Evolutionary conservation across 2,888 invertebrate genomes (phyloP), one percentile per base, ranked within the genome.

Genomic region (Papilio demoleus): DNA sequence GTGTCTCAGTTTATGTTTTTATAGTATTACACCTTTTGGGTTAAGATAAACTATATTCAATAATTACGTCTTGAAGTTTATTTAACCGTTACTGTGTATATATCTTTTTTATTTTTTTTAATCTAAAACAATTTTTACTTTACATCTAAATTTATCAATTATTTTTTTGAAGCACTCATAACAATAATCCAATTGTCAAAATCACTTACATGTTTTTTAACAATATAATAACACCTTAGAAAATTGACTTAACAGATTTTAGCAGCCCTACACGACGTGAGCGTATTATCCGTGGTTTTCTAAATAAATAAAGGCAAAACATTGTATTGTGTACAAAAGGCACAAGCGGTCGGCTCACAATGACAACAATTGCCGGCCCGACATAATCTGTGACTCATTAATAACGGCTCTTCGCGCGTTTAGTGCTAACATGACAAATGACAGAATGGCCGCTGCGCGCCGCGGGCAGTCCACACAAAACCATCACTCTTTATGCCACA

Each of bases 391-490:
- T 80, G 79, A 79, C 82, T 87, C 90, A 91, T 91, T 91, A 92
- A 91, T 90, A 90, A 90, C 81, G 80, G 82, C 84, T 85, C 88
- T 90, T 90, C 88, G 88, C 90, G 88, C 88, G 85, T 88, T 86
- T 85, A 85, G 90, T 88, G 91, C 88, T 89, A 92, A 91, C 89
- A 90, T 91, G 91, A 92, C 92, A 90, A 91, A 91, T 88, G 92
- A 85, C 85, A 88, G 88, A 86, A 86, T 74, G 72, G 75, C 76
- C 76, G 74, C 70, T 63, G 67, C 68, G 67, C 68, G 79, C 87
- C 73, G 82, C 86, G 81, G 87, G 86, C 82, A 81, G 85, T 81
- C 84, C 77, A 65, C 78, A 81, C 84, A 80, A 82, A 80, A 82
- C 81, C 80, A 77, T 75, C 76, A 78, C 79, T 80, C 73, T 79